These are phyloP conservation scores for Sapajus apella DNA, from an alignment of 2,113 vertebrate species.

Conservation along the genomic window DNA sequence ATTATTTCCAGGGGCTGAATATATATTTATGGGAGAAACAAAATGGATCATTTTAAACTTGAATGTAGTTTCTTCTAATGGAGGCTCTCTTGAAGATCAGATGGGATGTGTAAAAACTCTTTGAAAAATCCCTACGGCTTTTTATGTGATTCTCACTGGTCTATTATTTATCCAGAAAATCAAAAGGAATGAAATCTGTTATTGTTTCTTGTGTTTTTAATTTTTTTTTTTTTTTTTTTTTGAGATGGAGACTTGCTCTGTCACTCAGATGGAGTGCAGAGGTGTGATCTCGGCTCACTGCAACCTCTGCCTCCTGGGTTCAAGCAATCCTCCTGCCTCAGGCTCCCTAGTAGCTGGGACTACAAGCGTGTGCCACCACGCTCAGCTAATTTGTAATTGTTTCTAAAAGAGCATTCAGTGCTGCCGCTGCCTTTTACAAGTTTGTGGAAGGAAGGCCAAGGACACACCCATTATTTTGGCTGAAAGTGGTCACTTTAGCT, in stretches of 20 bases:
- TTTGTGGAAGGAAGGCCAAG: background rate
- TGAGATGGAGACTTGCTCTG: too few species aligned
- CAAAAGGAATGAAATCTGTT: background rate
- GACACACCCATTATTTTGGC: background rate
- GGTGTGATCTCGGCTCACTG: too few species aligned
- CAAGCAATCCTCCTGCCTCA: too few species aligned
- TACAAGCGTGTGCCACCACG: fast-evolving
- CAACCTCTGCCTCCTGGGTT: too few species aligned
- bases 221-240: too few species aligned
- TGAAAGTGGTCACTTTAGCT: background rate
- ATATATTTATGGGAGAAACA: background rate
- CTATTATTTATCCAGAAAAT: background rate
- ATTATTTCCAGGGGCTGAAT: background rate
- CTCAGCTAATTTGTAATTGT: background rate
- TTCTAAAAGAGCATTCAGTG: background rate
- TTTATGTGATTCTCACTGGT: background rate
- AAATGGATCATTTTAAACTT: background rate
- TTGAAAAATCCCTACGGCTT: background rate
- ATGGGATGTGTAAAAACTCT: constrained; percentile 1
- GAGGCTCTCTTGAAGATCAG: background rate
- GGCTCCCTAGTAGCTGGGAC: too few species aligned
- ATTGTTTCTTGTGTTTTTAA: background rate
- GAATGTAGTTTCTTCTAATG: background rate
- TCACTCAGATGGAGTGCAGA: too few species aligned
- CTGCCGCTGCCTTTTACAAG: background rate